Evolutionary conservation across 2,888 invertebrate genomes (phyloP), one percentile per base, ranked within the genome.

Genomic region (Xanthorhoe designata): DNA sequence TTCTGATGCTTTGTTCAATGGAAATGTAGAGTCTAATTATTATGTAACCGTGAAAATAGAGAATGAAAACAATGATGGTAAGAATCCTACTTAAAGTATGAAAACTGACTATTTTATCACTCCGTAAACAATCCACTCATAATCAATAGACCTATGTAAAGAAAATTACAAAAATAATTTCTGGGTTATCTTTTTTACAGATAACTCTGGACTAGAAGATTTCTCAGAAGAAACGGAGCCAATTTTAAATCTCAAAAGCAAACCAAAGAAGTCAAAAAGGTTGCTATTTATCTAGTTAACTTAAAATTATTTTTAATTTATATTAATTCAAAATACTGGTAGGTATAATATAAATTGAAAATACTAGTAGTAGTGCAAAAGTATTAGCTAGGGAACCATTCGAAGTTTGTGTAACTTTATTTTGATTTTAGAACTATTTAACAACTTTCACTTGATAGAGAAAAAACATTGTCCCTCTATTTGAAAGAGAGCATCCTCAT

Each of bases 61-160:
- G 75, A 73, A 71, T 63, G 64, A 57, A 58, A 49, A 18, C 77
- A 60, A 55, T 56, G 60, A 38, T 59, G 68, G 68, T 68, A 61
- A 50, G 57, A 32, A 32, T 7, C 32, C 32, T 32, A 0, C 8
- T 32, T 32, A 32, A 4, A 32, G 32, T 32, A 32, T 32, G 32
- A 7, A 32, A 32, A 32, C 7, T 32, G 8, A 32, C 32, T 7
- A 24, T 24, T 24, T 24, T 3, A 2, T 24, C 5, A 3, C 2
- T 24, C 24, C 24, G 24, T 3, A 24, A 2, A 24, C 24, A 24
- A 5, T 24, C 24, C 24, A 24, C 24, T 24, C 24, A 35, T 42
- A 42, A 13, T 13, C 32, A 7, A 32, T 7, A 32, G 32, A 7
- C 6, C 6, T 4, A 32, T 32, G 32, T 6, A 32, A 32, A 32